Evolutionary conservation across 2,797 vertebrate species (phyloP), one percentile per base, ranked within the genome.

Genomic region (Sebastolobus alascanus): DNA sequence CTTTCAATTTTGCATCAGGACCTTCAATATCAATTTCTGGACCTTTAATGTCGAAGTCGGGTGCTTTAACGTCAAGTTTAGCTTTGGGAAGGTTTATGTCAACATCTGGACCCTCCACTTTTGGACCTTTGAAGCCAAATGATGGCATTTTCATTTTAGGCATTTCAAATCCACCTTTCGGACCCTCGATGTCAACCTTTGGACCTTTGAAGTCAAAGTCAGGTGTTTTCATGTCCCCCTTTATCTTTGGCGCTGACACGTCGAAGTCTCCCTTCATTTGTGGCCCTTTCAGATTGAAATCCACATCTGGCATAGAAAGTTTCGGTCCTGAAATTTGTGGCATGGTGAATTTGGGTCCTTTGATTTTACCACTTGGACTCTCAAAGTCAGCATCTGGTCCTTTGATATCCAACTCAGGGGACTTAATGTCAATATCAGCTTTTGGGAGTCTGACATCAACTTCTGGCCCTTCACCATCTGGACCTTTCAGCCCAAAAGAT

Each of bases 141-240:
- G 76, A 31, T n/a, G 92, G 90, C 46, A 89, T 86, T 81, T 83
- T 82, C 8, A 93, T 38, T 29, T 77, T 89, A 0, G 90, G 87
- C 76, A 90, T 82, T 20, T 87, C 43, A 64, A 89, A 38, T 29
- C 76, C 72, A 22, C 77, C 69, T 8, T 69, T 70, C 2, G 87
- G 70, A 0, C 59, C 66, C 78, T 87, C 13, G 0, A 89, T 52
- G 1, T 90, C 80, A 3, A 83, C 0, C 0, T 80, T 6, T 68
- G 31, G 50, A 35, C 12, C 31, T 54, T n/a, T 54, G 8, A 68
- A 10, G 33, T 55, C 5, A 6, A 55, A 5, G 0, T 69, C 12
- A 0, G 84, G 73, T 7, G 2, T 16, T 75, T 72, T 75, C 0
- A 91, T 59, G 2, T 81, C 78, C 2, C 78, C 76, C 6, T 87